Conservation (phyloP, 2,797 vertebrate genomes). For the Pelodytes ibericus region DNA sequence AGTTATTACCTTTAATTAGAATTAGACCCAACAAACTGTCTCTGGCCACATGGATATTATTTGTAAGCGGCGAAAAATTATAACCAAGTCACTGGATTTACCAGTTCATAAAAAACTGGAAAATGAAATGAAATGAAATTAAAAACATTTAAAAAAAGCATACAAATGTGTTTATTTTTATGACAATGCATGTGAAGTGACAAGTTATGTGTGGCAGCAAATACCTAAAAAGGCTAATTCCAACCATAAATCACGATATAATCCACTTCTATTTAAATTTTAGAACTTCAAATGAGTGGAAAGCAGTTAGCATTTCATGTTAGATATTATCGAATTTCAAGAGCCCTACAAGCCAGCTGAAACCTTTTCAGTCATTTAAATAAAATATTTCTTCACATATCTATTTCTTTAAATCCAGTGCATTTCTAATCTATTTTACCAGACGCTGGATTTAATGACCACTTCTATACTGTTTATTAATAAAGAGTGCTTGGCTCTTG, state of each 20-base stretch:
- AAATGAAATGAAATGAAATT: no score
- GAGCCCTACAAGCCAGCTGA: slow-evolving; percentile 13
- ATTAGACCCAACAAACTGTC: no score
- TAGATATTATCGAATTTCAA: slow-evolving; percentile 8
- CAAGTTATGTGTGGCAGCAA: no score
- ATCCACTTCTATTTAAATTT: background rate
- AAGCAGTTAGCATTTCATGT: background rate
- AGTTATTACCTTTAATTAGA: no score
- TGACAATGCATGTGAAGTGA: no score
- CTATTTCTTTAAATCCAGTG: slow-evolving; percentile 8
- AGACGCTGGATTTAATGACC: slow-evolving; percentile 24
- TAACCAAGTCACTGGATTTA: no score
- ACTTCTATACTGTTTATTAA: slow-evolving; percentile 44
- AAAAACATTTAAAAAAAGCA: no score
- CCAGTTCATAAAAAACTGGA: no score
- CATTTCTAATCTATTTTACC: slow-evolving; percentile 9
- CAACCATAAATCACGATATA: background rate
- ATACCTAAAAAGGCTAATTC: background rate
- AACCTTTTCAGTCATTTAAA: slow-evolving; percentile 10
- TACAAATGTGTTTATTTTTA: no score
- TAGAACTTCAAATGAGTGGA: background rate
- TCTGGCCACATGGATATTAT: no score
- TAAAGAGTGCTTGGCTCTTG: slow-evolving; percentile 26
- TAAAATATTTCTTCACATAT: slow-evolving; percentile 1
- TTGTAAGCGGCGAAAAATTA: no score